phyloP scores from a whole-genome alignment of 1,140 invertebrate species.

The Hycleus phaleratus region DNA sequence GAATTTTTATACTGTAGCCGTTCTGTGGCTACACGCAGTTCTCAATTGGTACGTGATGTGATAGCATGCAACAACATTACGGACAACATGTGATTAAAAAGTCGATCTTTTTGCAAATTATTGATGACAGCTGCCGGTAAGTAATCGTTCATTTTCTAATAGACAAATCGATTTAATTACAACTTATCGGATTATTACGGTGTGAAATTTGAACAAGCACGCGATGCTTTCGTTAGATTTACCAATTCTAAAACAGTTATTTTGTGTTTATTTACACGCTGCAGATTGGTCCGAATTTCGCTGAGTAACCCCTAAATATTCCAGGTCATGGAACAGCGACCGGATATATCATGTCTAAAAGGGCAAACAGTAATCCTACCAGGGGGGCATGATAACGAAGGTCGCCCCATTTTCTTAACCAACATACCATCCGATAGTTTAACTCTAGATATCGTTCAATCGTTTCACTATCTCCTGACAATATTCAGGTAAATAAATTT shows the following conservation, averaged over 20 bases:
- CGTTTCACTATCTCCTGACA: conserved; percentile 51
- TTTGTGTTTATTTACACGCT: background rate
- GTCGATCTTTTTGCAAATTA: background rate
- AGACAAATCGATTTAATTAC: background rate
- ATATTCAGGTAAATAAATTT: conserved; percentile 50
- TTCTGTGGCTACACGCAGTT: too few relatives aligned
- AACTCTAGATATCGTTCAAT: conserved; percentile 46
- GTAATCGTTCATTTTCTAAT: background rate
- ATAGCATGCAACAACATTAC: too few relatives aligned
- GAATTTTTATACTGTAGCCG: too few relatives aligned
- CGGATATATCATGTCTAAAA: conserved; percentile 48
- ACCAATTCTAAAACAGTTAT: background rate
- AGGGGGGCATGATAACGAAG: conserved; percentile 57
- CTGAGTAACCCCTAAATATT: conserved; percentile 1
- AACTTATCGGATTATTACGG: too few relatives aligned
- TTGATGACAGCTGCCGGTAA: conserved; percentile 7
- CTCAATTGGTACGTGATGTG: too few relatives aligned
- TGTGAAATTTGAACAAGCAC: background rate
- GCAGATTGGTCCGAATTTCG: background rate
- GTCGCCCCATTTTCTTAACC: conserved; percentile 54
- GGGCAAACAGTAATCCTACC: conserved; percentile 42
- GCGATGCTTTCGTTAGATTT: background rate
- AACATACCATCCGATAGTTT: conserved; percentile 51
- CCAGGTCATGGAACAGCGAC: conserved; percentile 40
- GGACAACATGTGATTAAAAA: background rate